Percentiles rank a stretch among this genome's conserved stretches.
Evolutionary conservation across 64 coral and sea anemone genomes (phyloP).

Genomic region (Montipora capricornis): DNA sequence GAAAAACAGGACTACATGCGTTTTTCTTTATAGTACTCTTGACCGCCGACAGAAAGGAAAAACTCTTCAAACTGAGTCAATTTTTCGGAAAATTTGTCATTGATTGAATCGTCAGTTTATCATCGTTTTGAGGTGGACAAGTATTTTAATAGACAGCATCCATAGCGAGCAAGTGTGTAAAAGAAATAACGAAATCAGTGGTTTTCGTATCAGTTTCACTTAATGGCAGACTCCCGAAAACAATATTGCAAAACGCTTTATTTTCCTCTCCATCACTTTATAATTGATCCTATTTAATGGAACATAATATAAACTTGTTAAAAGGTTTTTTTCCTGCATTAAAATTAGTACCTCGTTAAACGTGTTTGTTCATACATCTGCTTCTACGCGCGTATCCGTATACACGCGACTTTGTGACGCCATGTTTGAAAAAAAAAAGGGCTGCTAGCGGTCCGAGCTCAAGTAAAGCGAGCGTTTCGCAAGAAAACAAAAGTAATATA

Average conservation of each 20-base stretch:
- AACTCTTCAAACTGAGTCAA: not conserved
- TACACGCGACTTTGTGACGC: no score
- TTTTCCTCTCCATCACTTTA: not conserved
- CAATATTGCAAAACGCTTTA: slow-evolving; percentile 19
- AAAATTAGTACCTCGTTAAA: no score
- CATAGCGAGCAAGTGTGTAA: not conserved
- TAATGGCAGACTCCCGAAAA: not conserved
- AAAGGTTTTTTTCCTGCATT: not conserved
- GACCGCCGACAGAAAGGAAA: not conserved
- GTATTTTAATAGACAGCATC: not conserved
- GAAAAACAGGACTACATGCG: not conserved
- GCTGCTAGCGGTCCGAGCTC: no score
- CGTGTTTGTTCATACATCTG: no score
- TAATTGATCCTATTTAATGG: not conserved
- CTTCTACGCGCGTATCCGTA: no score
- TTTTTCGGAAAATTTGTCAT: not conserved
- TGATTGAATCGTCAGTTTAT: not conserved
- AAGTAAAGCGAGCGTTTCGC: no score
- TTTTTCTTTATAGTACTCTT: no score
- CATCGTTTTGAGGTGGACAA: no score
- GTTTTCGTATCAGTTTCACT: not conserved
- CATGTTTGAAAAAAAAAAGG: no score
- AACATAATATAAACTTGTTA: not conserved
- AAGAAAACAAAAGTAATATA: no score
- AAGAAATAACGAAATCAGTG: not conserved